phyloP scores from a whole-genome alignment of 2,888 invertebrate genomes.

The Allygus modestus region DNA sequence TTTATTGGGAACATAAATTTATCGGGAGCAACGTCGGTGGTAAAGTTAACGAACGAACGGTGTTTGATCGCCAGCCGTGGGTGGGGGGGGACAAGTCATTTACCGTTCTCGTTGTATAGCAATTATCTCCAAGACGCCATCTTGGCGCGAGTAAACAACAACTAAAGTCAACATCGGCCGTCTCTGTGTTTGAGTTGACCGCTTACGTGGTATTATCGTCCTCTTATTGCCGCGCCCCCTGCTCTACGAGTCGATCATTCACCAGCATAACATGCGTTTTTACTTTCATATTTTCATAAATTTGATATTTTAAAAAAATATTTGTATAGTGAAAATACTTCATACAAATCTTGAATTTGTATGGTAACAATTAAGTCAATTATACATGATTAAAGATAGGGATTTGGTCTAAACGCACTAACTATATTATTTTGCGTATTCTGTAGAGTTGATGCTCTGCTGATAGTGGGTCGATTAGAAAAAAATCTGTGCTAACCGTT shows the following conservation, averaged over 20 bases:
- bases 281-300: neutral
- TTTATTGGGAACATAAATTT: constrained; percentile 43
- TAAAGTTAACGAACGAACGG: constrained; percentile 34
- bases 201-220: constrained; percentile 54
- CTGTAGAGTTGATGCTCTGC: too few species aligned
- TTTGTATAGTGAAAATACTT: too few species aligned
- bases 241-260: neutral
- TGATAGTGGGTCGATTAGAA: too few species aligned
- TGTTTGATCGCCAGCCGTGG: constrained; percentile 55
- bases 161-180: constrained; percentile 33
- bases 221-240: neutral
- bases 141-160: constrained; percentile 54
- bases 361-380: too few species aligned
- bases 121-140: constrained; percentile 57
- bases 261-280: neutral
- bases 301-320: too few species aligned
- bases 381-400: too few species aligned
- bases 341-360: too few species aligned
- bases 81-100: constrained; percentile 51
- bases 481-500: too few species aligned
- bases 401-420: too few species aligned
- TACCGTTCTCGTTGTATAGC: constrained; percentile 60
- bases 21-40: constrained; percentile 25
- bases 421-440: too few species aligned
- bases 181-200: constrained; percentile 52